These are phyloP conservation scores for Agelastica alni DNA, from an alignment of 2,888 invertebrate species.

Conservation along the genomic window DNA sequence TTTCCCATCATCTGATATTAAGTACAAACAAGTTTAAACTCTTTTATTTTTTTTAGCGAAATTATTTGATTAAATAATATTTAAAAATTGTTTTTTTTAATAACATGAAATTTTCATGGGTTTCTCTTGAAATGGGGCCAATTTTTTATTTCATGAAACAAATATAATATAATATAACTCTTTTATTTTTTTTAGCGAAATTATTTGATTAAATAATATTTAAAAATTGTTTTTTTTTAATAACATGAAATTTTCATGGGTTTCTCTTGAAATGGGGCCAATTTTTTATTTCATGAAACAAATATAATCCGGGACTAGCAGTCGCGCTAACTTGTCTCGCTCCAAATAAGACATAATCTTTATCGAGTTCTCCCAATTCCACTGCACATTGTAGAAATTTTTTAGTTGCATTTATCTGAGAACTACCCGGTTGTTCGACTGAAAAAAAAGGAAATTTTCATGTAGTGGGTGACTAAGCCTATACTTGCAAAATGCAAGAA, in stretches of 20 bases:
- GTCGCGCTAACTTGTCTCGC: slow-evolving; percentile 61
- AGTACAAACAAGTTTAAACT: no score
- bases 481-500: slow-evolving; percentile 12
- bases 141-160: slow-evolving; percentile 59
- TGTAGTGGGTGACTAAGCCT: neutral
- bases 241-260: no score
- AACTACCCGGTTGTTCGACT: slow-evolving; percentile 56
- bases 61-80: no score
- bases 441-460: slow-evolving; percentile 28
- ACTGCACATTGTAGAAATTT: slow-evolving; percentile 60
- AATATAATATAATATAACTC: no score
- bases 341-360: slow-evolving; percentile 60
- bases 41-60: no score
- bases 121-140: slow-evolving; percentile 57
- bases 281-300: slow-evolving; percentile 59
- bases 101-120: no score
- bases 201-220: no score
- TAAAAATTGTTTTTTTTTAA: no score
- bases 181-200: no score
- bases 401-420: slow-evolving; percentile 57
- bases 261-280: slow-evolving; percentile 57
- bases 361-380: slow-evolving; percentile 54
- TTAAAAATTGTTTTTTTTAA: no score
- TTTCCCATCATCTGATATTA: no score
- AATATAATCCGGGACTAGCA: slow-evolving; percentile 60